Conservation (phyloP, 2,888 invertebrate genomes). For the Merodon equestris region DNA sequence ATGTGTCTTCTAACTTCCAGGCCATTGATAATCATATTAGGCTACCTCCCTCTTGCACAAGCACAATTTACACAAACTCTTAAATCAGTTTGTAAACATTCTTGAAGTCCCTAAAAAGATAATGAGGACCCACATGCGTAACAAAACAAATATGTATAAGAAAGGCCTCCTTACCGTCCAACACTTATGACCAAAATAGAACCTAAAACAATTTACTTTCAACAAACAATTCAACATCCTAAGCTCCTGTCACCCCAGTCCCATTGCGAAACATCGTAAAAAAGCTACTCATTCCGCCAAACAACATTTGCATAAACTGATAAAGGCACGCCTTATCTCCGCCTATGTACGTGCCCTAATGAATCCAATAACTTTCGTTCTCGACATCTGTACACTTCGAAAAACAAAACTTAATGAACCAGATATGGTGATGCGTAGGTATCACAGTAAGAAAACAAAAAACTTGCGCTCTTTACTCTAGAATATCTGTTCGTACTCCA, state of each 20-base stretch:
- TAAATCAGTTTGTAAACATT: no score
- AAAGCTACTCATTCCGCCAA: not conserved
- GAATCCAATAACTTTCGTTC: constrained; percentile 18
- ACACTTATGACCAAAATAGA: not conserved
- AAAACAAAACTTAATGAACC: not conserved
- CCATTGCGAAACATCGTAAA: no score
- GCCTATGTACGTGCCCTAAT: constrained; percentile 29
- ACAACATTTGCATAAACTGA: constrained; percentile 34
- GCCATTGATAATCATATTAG: no score
- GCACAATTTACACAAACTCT: no score
- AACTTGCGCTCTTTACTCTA: not conserved
- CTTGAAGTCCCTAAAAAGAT: no score
- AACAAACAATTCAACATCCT: not conserved
- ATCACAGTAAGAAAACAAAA: not conserved
- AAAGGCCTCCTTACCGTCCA: not conserved
- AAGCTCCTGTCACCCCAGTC: not conserved
- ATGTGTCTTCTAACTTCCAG: no score
- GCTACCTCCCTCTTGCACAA: no score
- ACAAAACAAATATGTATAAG: no score
- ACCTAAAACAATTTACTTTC: not conserved
- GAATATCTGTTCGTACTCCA: not conserved
- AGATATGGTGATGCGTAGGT: not conserved
- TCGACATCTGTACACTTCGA: not conserved
- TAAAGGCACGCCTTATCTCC: constrained; percentile 31
- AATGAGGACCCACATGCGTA: no score